A percentile compares a stretch with the other conserved stretches of the same genome.
phyloP scores from a whole-genome alignment of 2,113 vertebrate species.

The Amphilophus citrinellus region DNA sequence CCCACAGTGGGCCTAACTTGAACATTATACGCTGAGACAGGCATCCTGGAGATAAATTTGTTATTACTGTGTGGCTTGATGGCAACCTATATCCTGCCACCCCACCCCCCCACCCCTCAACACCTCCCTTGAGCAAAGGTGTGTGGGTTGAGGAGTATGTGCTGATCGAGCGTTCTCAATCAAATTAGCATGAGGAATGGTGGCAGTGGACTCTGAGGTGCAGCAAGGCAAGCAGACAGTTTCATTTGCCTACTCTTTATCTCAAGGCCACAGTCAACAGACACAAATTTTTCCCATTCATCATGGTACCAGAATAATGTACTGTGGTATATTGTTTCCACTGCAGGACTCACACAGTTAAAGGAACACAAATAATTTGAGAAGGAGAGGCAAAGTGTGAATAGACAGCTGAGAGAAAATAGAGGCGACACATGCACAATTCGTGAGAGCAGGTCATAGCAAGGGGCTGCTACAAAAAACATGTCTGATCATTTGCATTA shows the following conservation, averaged over 20 bases:
- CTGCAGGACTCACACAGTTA: conserved; percentile 46
- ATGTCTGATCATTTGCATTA: conserved; percentile 11
- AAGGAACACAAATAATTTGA: conserved; percentile 41
- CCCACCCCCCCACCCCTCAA: background rate
- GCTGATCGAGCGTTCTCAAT: conserved; percentile 72
- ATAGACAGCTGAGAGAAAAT: conserved; percentile 25
- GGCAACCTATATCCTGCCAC: conserved; percentile 13
- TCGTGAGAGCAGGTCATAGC: conserved; percentile 13
- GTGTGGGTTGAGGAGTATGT: conserved; percentile 58
- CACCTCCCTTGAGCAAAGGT: conserved; percentile 54
- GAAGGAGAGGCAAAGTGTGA: conserved; percentile 29
- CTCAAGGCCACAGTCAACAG: conserved; percentile 72
- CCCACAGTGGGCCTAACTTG: conserved; percentile 68
- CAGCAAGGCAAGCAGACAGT: conserved; percentile 58
- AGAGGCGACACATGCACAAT: conserved; percentile 16
- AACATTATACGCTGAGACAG: conserved; percentile 68
- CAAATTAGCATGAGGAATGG: conserved; percentile 77
- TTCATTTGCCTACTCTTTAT: conserved; percentile 81
- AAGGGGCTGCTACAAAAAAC: background rate
- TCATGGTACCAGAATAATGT: conserved; percentile 68
- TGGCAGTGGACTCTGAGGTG: conserved; percentile 53
- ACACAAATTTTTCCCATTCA: conserved; percentile 66
- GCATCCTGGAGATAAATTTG: conserved; percentile 70
- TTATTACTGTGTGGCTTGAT: conserved; percentile 59
- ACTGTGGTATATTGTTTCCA: conserved; percentile 60